Base-by-base conservation (phyloP, 30 jellyfish, hydroid and myxozoan genomes). In the Turritopsis rubra region DNA sequence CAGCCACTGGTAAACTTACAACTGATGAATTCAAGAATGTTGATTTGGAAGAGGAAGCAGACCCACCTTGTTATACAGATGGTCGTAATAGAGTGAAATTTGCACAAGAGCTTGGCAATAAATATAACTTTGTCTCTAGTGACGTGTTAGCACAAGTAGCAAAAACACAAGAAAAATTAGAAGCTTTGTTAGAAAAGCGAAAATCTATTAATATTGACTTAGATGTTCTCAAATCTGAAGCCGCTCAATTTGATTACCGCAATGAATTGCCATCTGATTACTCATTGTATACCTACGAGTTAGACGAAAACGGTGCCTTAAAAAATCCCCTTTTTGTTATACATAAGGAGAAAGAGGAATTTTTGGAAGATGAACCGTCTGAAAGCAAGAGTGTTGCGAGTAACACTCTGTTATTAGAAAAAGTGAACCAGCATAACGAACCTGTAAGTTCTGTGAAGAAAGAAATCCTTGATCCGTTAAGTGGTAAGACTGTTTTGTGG, bases 1-100 rank as follows among this genome's bases (percentile, higher is more conserved):
- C 97, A 1, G 96, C 97, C 22, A 86, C 97, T 71, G 95, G 97
- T 76, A 86, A 86, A 66, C 75, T 95, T 28, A 95, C 99, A 17
- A 89, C 88, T 0, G 99, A 95, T 20, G 99, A 95, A 71, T 95
- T 95, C 82, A 86, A 89, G 29, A 87, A 77, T 81, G 93, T 90
- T 21, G 97, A 95, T 54, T 96, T 95, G 28, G 97, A 89, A 81
- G 97, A 89, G 81, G 99, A 95, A 89, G 95, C 96, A 17, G 99
- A 95, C 79, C 99, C 99, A 20, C 99, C 99, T 13, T 86, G 93
- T 25, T 95, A 80, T 74, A 89, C 96, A 25, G 80, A 75, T 54
- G 96, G 96, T 71, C 65, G 96, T 65, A 91, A 90, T 79, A 94
- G 96, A 52, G 92, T 93, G 24, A 86, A 95, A 60, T 95, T 88